Evolutionary conservation across 2,113 vertebrate species (phyloP).

Genomic region (Ptychochromis oligacanthus): DNA sequence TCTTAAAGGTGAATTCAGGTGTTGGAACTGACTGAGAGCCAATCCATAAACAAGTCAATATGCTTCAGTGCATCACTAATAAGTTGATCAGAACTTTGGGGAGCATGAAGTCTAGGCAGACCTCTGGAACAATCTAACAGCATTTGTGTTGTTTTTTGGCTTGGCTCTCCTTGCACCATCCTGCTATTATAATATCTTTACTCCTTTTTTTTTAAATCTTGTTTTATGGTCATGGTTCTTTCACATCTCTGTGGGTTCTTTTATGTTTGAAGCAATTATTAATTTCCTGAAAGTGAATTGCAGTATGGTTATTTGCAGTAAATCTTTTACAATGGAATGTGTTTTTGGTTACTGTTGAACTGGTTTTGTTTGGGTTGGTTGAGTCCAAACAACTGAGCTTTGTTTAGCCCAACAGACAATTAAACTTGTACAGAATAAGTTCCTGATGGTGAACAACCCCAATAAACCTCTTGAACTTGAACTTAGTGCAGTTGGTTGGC

Average conservation of each 20-base stretch:
- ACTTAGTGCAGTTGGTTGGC: background rate
- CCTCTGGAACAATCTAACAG: background rate
- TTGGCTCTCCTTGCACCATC: conserved; percentile 48
- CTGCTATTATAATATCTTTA: background rate
- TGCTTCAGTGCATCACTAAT: conserved; percentile 9
- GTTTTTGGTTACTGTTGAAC: conserved; percentile 8
- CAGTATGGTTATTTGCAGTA: background rate
- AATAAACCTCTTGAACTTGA: conserved; percentile 8
- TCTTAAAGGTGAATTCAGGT: conserved; percentile 19
- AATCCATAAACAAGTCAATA: conserved; percentile 38
- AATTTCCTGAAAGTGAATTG: conserved; percentile 3
- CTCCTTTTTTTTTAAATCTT: background rate
- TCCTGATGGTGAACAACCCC: background rate
- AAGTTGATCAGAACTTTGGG: background rate
- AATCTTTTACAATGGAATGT: conserved; percentile 19
- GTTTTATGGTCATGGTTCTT: conserved; percentile 9
- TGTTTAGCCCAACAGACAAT: background rate
- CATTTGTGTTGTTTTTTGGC: conserved; percentile 24
- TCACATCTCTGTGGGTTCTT: conserved; percentile 21
- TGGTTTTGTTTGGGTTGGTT: background rate
- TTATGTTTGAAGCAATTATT: conserved; percentile 24
- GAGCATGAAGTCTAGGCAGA: background rate
- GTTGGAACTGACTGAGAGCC: conserved; percentile 24
- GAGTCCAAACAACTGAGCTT: background rate
- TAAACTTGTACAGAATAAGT: background rate